phyloP scores from a whole-genome alignment of 2,797 vertebrate genomes.

The Erethizon dorsatum region DNA sequence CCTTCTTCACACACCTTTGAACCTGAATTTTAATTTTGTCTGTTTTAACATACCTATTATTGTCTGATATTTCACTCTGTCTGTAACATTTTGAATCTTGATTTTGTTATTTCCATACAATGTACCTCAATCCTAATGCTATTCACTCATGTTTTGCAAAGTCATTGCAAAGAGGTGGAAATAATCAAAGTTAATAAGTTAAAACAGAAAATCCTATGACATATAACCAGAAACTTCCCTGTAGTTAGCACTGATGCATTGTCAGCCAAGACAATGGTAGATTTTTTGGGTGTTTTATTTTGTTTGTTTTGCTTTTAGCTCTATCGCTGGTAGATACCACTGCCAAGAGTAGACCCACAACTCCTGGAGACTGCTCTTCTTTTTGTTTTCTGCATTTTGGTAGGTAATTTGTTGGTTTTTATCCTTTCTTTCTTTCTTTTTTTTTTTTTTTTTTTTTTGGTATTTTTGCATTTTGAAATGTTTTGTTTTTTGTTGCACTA shows the following conservation, averaged over 20 bases:
- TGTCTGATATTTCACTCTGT: background rate
- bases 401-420: background rate
- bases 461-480: background rate
- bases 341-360: background rate
- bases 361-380: background rate
- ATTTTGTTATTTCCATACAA: background rate
- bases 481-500: background rate
- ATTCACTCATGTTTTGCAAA: background rate
- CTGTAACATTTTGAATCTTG: background rate
- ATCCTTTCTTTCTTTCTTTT: too few relatives aligned
- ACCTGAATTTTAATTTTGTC: conserved; percentile 30
- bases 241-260: background rate
- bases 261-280: background rate
- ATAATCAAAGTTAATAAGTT: conserved; percentile 36
- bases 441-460: background rate
- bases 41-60: conserved; percentile 31
- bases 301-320: background rate
- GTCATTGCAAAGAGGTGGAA: background rate
- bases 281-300: too few relatives aligned
- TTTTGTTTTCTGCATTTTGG: background rate
- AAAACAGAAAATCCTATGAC: background rate
- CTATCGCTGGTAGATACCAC: background rate
- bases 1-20: background rate
- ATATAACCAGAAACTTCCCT: background rate
- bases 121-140: background rate